Percentiles rank a stretch among this genome's conserved stretches.
These are phyloP conservation scores for Semnopithecus entellus DNA, from an alignment of 2,113 vertebrate species.

Conservation along the genomic window DNA sequence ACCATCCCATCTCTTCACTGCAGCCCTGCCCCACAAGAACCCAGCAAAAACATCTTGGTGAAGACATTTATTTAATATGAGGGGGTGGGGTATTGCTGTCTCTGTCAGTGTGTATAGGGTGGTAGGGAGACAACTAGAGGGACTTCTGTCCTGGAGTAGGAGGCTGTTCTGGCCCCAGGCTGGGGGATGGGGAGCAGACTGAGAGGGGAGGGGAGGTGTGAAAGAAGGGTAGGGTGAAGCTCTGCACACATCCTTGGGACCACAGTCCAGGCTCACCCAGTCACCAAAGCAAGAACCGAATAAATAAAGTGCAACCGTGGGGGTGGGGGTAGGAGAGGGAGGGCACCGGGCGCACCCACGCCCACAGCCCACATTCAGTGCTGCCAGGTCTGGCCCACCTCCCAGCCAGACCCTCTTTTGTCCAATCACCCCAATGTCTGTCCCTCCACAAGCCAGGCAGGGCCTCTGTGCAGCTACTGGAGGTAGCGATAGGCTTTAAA, in stretches of 20 bases:
- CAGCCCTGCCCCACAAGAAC: constrained; percentile 36
- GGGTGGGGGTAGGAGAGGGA: constrained; percentile 46
- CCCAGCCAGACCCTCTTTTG: constrained; percentile 71
- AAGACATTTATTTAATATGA: constrained; percentile 77
- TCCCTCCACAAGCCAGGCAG: constrained; percentile 60
- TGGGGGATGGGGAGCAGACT: constrained; percentile 61
- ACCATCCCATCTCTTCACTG: not conserved
- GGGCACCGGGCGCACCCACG: constrained; percentile 49
- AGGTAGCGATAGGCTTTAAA: constrained; percentile 99
- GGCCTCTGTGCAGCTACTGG: constrained; percentile 86
- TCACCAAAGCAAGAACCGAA: constrained; percentile 81
- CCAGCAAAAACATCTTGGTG: constrained; percentile 56
- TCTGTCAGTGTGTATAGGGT: constrained; percentile 71
- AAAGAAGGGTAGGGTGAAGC: constrained; percentile 47
- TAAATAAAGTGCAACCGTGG: constrained; percentile 82
- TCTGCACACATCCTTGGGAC: constrained; percentile 69
- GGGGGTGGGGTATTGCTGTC: constrained; percentile 72
- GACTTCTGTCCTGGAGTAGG: constrained; percentile 58
- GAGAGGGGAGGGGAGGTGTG: constrained; percentile 41
- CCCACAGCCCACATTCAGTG: constrained; percentile 77
- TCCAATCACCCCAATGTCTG: constrained; percentile 69
- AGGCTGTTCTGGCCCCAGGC: constrained; percentile 63
- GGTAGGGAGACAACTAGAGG: constrained; percentile 73
- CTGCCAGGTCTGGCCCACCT: constrained; percentile 66
- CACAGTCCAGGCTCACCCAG: constrained; percentile 71